Conservation (phyloP, 2,888 invertebrate genomes). For the Drosophila suboccidentalis region DNA sequence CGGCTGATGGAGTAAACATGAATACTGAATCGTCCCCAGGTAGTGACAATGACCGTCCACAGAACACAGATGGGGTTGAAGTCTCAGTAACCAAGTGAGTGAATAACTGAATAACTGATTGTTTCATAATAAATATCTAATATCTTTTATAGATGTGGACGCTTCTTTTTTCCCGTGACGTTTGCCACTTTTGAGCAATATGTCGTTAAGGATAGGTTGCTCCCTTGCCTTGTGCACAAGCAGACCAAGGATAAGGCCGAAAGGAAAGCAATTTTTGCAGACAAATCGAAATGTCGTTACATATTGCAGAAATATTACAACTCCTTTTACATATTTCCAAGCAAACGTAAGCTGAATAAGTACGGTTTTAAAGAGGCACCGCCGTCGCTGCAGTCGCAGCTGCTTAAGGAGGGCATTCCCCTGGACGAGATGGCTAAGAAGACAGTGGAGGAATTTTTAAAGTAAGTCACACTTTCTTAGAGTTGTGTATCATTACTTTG, state of each 20-base stretch:
- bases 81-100: constrained; percentile 28
- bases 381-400: background rate
- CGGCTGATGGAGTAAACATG: no score
- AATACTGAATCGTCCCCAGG: background rate
- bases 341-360: background rate
- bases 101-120: background rate
- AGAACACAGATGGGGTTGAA: constrained; percentile 8
- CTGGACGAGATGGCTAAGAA: constrained; percentile 26
- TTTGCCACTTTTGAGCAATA: constrained; percentile 36
- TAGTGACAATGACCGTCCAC: background rate
- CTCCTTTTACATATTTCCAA: constrained; percentile 43
- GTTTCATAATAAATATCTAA: background rate
- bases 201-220: constrained; percentile 12
- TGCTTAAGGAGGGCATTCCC: constrained; percentile 18
- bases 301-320: constrained; percentile 40
- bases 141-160: constrained; percentile 31
- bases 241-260: background rate
- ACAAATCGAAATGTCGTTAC: background rate
- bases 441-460: background rate
- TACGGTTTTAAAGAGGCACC: constrained; percentile 13
- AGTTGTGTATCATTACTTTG: background rate
- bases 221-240: background rate
- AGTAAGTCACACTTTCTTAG: no score
- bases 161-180: constrained; percentile 53
- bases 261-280: background rate